phyloP scores from a whole-genome alignment of 2,797 vertebrate genomes.

The Pipistrellus nathusii region DNA sequence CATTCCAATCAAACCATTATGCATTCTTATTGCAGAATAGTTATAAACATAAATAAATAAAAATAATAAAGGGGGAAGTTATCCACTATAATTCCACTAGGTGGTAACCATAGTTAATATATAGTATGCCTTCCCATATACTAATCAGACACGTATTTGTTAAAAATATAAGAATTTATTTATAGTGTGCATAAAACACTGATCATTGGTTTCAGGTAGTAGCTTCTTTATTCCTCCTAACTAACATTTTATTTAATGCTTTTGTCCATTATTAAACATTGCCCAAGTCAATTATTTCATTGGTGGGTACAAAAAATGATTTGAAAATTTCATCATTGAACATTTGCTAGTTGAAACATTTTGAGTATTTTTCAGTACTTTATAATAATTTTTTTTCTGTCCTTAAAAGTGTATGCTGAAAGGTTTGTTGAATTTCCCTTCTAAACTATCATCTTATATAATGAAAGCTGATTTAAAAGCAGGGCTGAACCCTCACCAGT shows the following conservation, averaged over 20 bases:
- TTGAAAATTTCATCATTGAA: neutral
- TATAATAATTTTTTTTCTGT: neutral
- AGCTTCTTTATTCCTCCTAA: neutral
- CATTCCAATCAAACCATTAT: neutral
- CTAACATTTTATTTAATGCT: neutral
- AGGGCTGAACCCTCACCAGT: neutral
- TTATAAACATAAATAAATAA: neutral
- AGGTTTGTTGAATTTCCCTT: neutral
- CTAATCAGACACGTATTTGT: neutral
- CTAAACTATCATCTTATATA: neutral
- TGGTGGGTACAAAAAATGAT: neutral
- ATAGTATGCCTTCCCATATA: neutral
- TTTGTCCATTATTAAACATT: neutral
- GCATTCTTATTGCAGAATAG: neutral
- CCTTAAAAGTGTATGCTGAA: neutral
- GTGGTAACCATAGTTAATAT: neutral
- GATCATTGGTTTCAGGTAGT: neutral
- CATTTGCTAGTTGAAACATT: neutral
- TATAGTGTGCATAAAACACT: neutral
- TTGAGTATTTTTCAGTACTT: neutral
- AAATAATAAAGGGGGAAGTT: neutral
- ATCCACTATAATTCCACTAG: neutral
- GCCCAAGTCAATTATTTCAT: neutral
- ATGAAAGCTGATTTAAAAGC: too few species aligned
- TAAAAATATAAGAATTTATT: neutral